Percentiles rank a stretch among this genome's conserved stretches.
These are phyloP conservation scores for Leptosomus discolor DNA, from an alignment of 2,113 vertebrate genomes.

Conservation along the genomic window DNA sequence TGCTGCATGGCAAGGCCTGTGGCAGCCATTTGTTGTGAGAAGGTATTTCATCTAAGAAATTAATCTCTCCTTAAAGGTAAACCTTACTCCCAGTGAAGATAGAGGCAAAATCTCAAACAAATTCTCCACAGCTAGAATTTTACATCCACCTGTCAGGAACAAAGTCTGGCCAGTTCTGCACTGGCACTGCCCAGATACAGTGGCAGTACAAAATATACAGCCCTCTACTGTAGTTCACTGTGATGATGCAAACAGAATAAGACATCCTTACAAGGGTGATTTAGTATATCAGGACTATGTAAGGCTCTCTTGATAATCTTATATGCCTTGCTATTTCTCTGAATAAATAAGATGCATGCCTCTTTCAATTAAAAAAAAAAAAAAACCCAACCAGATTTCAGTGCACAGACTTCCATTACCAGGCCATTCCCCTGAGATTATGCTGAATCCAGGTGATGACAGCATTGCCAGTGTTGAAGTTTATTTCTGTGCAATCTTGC, in stretches of 20 bases:
- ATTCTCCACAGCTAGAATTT: neutral
- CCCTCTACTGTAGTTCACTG: neutral
- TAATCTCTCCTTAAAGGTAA: neutral
- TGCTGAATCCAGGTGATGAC: constrained; percentile 43
- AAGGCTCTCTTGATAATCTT: neutral
- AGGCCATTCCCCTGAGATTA: neutral
- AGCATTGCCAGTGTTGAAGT: neutral
- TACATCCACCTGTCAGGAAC: neutral
- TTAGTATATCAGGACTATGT: constrained; percentile 23
- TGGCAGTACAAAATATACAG: neutral
- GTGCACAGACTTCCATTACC: neutral
- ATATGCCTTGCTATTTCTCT: neutral
- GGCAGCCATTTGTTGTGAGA: neutral
- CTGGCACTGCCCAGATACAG: neutral
- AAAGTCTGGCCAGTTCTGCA: neutral
- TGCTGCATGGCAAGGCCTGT: neutral
- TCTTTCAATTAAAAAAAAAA: constrained; percentile 32
- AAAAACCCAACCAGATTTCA: no score
- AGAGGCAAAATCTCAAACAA: neutral
- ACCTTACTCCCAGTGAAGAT: neutral
- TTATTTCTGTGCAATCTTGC: neutral
- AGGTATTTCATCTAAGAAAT: neutral
- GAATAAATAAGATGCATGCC: constrained; percentile 12
- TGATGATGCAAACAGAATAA: neutral
- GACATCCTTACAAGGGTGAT: constrained; percentile 7